Base-by-base conservation (phyloP, 2,113 vertebrate species). In the Neomonachus schauinslandi region DNA sequence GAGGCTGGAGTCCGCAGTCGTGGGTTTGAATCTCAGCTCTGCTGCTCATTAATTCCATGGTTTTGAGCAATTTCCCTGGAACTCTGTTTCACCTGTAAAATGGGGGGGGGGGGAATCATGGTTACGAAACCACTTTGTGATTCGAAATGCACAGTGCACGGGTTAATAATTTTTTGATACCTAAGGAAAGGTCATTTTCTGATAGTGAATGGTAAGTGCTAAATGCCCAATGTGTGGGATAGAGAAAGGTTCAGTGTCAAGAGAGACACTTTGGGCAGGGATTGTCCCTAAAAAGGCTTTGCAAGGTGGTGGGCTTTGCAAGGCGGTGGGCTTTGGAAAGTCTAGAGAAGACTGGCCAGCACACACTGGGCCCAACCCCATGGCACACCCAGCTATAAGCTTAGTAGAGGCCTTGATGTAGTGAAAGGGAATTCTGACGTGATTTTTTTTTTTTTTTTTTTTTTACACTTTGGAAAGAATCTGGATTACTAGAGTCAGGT, bases 81-180 rank as follows among this genome's bases (percentile, higher is more conserved):
- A 89, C 28, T 80, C 51, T 53, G 31, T 92, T 96, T 80, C 33
- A 79, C 31, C 91, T 93, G 42, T 67, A 92, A 89, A 84, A 63
- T 57, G 33, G 82, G 69, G 46, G 46, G 7, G 1, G n/a, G n/a
- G n/a, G 7, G 7, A 46, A 46, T 46, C 7, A 46, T 46, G 9
- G 46, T 94, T 83, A 51, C 31, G 79, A 86, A 94, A 81, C 8
- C 19, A 55, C 67, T 65, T 63, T 69, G 89, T 80, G 51, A 31
- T 26, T 53, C 4, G 57, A 85, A 93, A 80, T 36, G 65, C n/a
- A 92, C 42, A 42, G 72, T 26, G 42, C 28, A 1, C 55, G 24
- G 42, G 15, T 63, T 87, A 65, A 15, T 51, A 57, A 92, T 84
- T 95, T 82, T 90, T 72, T 91, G 46, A 28, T 77, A 42, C 26